phyloP scores from a whole-genome alignment of 1,140 invertebrate species.

The Eciton burchellii region DNA sequence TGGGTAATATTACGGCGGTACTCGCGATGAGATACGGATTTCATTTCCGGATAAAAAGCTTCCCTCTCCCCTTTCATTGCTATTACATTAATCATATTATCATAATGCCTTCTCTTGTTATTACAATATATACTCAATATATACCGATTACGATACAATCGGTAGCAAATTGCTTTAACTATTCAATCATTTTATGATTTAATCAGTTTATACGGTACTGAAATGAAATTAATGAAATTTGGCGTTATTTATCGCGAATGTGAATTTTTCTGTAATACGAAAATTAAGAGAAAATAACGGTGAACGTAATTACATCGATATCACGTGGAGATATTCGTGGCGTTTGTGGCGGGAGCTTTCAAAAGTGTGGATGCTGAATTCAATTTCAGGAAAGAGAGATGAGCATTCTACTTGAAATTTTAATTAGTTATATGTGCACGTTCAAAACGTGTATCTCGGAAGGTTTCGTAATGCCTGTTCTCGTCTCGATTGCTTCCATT shows the following conservation, averaged over 20 bases:
- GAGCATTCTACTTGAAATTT: too few relatives aligned
- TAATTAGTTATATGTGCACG: too few relatives aligned
- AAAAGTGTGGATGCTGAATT: neutral
- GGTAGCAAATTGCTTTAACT: neutral
- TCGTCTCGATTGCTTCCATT: neutral
- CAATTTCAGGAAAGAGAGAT: neutral
- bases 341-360: neutral
- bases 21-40: neutral
- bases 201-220: neutral
- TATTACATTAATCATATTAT: neutral
- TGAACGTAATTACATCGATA: too few relatives aligned
- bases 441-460: neutral
- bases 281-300: too few relatives aligned
- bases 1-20: neutral
- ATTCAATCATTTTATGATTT: neutral
- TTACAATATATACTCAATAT: neutral
- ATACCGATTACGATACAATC: neutral
- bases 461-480: too few relatives aligned
- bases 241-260: neutral
- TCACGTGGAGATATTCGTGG: neutral
- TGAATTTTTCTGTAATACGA: neutral
- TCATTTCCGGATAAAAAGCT: conserved; percentile 8
- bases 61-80: neutral
- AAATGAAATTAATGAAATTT: conserved; percentile 21
- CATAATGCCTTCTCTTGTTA: neutral